Evolutionary conservation across 2,888 invertebrate species (phyloP), one percentile per base, ranked within the genome.

Genomic region (Amphipoea oculea): DNA sequence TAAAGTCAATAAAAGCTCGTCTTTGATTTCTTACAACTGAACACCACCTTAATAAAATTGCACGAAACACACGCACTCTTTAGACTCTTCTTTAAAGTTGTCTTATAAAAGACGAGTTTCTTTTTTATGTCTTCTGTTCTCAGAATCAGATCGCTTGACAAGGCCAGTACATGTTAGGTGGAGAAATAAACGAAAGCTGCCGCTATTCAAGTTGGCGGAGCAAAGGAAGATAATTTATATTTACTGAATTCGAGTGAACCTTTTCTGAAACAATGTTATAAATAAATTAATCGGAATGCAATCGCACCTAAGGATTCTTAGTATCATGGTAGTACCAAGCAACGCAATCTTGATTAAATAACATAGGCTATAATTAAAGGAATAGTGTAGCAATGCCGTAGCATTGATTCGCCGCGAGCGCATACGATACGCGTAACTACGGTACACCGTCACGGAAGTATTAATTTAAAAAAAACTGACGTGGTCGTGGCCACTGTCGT

Each of bases 321-420:
- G 40, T 45, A 23, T 23, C 14, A 51, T n/a, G n/a, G 36, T 48
- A 40, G 66, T 75, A 81, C 62, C 14, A 62, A 9, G 48, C 29
- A 54, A 65, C 63, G 17, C 12, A 48, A 63, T 65, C 20, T 36
- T 23, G 68, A 62, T 83, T 80, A 73, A 74, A 68, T 69, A 80
- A 79, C 76, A 70, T 65, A 54, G 6, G 69, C 54, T 77, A 62
- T 83, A 87, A 87, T 85, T 80, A 85, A 83, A 81, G 51, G 57
- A 72, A 67, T 79, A 36, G 66, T 79, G 57, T 73, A 62, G 78
- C 76, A 62, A 63, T 57, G 36, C 62, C 71, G 68, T 79, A 67
- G 48, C n/a, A 87, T 87, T 66, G 74, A 84, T 88, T 85, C 62
- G 79, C 23, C 68, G 69, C 73, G 66, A 71, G 45, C 66, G 66